Percentiles rank a stretch among this genome's conserved stretches.
phyloP scores from a whole-genome alignment of 2,113 vertebrate genomes.

The Tyrannus savana region DNA sequence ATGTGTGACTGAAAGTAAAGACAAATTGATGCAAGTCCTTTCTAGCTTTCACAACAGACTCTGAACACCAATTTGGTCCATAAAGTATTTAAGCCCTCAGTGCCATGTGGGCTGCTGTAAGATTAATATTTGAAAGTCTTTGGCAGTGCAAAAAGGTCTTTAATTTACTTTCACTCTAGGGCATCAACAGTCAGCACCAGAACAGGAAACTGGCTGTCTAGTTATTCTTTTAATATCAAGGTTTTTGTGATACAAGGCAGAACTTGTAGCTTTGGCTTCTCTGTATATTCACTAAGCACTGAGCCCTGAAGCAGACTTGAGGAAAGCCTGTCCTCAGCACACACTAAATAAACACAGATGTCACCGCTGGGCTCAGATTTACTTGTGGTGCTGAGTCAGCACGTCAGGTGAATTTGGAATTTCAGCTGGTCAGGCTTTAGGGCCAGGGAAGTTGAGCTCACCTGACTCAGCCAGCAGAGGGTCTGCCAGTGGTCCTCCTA shows the following conservation, averaged over 20 bases:
- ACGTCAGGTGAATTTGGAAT: accelerated
- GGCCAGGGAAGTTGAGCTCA: background rate
- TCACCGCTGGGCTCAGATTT: background rate
- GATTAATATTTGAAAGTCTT: slow-evolving; percentile 72
- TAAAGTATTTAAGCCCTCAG: slow-evolving; percentile 73
- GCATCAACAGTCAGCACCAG: slow-evolving; percentile 7
- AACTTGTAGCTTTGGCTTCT: background rate
- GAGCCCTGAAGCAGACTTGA: background rate
- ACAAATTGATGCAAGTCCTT: slow-evolving; percentile 48
- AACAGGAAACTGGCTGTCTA: background rate
- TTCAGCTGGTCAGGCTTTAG: background rate
- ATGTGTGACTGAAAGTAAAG: slow-evolving; percentile 52
- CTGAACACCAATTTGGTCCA: slow-evolving; percentile 47
- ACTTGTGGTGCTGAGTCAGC: background rate
- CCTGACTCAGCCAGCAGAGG: background rate
- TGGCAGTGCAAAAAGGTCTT: slow-evolving; percentile 61
- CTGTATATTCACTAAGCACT: background rate
- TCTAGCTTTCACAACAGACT: background rate
- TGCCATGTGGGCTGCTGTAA: slow-evolving; percentile 50
- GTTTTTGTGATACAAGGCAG: background rate
- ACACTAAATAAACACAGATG: background rate
- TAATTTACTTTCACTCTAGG: slow-evolving; percentile 63
- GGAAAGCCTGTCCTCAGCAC: background rate
- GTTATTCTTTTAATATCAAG: background rate
- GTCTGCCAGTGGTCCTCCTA: background rate